Evolutionary conservation across 1,140 invertebrate genomes (phyloP).

Genomic region (Drosophila nasuta): DNA sequence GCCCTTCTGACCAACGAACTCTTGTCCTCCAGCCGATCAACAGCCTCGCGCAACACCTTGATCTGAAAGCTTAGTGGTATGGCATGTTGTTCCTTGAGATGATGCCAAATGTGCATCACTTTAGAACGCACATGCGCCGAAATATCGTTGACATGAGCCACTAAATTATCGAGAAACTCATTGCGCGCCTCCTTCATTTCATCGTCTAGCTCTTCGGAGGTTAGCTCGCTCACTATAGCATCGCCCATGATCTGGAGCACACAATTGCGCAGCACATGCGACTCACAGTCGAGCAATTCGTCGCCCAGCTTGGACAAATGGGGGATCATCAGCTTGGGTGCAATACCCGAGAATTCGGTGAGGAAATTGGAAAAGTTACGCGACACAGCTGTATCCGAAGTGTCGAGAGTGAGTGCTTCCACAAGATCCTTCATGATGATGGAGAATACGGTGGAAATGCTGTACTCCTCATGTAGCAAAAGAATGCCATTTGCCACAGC

Average conservation of each 20-base stretch:
- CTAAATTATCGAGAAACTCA: slow-evolving; percentile 89
- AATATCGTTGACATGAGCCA: slow-evolving; percentile 93
- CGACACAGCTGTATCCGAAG: slow-evolving; percentile 64
- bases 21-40: slow-evolving; percentile 91
- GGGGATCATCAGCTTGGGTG: slow-evolving; percentile 75
- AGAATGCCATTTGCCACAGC: slow-evolving; percentile 76
- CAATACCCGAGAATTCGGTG: slow-evolving; percentile 65
- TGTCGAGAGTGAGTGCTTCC: slow-evolving; percentile 62
- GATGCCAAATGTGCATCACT: slow-evolving; percentile 91
- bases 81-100: slow-evolving; percentile 89
- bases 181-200: slow-evolving; percentile 88
- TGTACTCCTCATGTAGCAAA: slow-evolving; percentile 75
- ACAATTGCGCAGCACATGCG: slow-evolving; percentile 92
- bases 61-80: slow-evolving; percentile 89
- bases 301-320: slow-evolving; percentile 74
- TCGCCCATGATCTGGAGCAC: slow-evolving; percentile 92
- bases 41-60: slow-evolving; percentile 87
- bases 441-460: slow-evolving; percentile 69
- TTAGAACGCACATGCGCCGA: slow-evolving; percentile 94
- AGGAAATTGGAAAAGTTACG: slow-evolving; percentile 78
- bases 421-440: slow-evolving; percentile 77
- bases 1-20: slow-evolving; percentile 91
- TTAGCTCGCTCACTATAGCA: slow-evolving; percentile 89
- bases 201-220: slow-evolving; percentile 89
- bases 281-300: slow-evolving; percentile 85